A percentile compares a stretch with the other conserved stretches of the same genome.
These are phyloP conservation scores for Odontocerum albicorne DNA, from an alignment of 2,888 invertebrate species.

Conservation along the genomic window DNA sequence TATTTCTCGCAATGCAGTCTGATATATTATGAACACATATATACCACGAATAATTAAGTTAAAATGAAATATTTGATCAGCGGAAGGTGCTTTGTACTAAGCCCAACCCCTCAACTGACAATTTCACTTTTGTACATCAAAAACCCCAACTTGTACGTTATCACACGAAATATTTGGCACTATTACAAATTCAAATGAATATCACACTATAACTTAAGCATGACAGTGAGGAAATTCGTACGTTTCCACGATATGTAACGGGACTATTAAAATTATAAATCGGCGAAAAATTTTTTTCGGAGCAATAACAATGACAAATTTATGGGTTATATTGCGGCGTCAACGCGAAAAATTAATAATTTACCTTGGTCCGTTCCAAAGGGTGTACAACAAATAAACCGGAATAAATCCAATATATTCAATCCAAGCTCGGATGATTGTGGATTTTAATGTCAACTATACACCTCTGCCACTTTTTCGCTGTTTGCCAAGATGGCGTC, in stretches of 20 bases:
- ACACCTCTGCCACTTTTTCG: conserved; percentile 26
- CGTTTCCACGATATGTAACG: conserved; percentile 19
- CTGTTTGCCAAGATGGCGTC: conserved; percentile 33
- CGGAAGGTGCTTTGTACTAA: conserved; percentile 12
- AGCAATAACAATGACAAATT: conserved; percentile 28
- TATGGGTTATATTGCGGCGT: conserved; percentile 17
- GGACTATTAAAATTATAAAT: conserved; percentile 17
- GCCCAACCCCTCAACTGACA: conserved; percentile 29
- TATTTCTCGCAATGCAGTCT: conserved; percentile 1
- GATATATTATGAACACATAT: neutral
- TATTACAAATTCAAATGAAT: neutral
- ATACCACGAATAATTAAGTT: no score
- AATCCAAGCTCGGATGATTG: conserved; percentile 25
- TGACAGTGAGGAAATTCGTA: neutral
- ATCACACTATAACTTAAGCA: neutral
- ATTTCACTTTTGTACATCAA: neutral
- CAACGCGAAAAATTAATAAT: conserved; percentile 18
- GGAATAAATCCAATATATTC: conserved; percentile 30
- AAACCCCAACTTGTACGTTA: neutral
- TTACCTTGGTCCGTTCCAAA: conserved; percentile 34
- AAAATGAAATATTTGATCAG: conserved; percentile 21
- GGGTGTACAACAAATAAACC: conserved; percentile 33
- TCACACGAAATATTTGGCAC: neutral
- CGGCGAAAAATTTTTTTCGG: conserved; percentile 17
- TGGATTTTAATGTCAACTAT: conserved; percentile 25